Evolutionary conservation across 2,797 vertebrate species (phyloP).

Genomic region (Xyrichtys novacula): DNA sequence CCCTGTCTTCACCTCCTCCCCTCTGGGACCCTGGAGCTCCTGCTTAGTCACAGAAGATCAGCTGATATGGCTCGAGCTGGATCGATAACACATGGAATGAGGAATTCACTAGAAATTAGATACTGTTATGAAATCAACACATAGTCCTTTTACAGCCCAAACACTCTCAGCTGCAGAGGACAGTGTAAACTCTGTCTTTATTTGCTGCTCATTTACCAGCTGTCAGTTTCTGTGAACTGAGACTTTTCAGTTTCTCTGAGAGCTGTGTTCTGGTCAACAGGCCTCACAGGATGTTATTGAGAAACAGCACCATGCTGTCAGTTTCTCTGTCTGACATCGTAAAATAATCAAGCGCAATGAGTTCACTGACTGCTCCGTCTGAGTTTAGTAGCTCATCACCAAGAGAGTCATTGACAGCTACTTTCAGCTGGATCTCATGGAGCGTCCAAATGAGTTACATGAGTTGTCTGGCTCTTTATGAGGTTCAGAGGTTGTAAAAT

Average conservation of each 20-base stretch:
- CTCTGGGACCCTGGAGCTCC: constrained; percentile 20
- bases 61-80: constrained; percentile 23
- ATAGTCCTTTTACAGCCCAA: background rate
- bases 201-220: background rate
- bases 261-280: constrained; percentile 4
- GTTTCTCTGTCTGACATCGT: background rate
- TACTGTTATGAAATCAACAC: constrained; percentile 29
- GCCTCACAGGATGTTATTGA: constrained; percentile 1
- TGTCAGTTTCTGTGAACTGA: constrained; percentile 13
- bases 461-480: background rate
- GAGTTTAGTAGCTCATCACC: background rate
- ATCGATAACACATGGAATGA: constrained; percentile 31
- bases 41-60: constrained; percentile 44
- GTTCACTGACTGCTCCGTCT: background rate
- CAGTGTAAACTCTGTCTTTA: background rate
- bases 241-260: constrained; percentile 10
- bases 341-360: constrained; percentile 3
- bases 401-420: constrained; percentile 12
- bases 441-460: constrained; percentile 17
- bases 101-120: constrained; percentile 17
- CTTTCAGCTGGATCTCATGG: constrained; percentile 40
- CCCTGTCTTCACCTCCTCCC: constrained; percentile 30
- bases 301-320: constrained; percentile 18
- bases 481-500: background rate
- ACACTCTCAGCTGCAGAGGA: background rate